Evolutionary conservation across 1,140 invertebrate species (phyloP).

Genomic region (Plectrocnemia conspersa): DNA sequence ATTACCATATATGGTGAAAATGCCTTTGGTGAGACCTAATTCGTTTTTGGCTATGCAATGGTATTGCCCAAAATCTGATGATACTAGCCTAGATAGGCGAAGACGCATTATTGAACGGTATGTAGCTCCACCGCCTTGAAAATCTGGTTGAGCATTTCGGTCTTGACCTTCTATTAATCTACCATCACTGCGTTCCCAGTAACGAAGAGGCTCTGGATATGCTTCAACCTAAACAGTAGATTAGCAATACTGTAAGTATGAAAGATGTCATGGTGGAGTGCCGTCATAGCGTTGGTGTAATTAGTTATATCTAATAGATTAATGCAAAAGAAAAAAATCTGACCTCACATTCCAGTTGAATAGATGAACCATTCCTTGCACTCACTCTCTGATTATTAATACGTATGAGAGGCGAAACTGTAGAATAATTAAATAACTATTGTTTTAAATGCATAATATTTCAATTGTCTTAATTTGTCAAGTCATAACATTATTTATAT

Average conservation of each 20-base stretch:
- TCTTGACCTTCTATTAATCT: conserved; percentile 64
- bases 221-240: conserved; percentile 73
- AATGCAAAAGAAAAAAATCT: conserved; percentile 23
- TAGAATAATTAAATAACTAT: background rate
- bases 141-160: conserved; percentile 55
- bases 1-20: conserved; percentile 31
- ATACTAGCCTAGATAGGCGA: conserved; percentile 63
- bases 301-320: background rate
- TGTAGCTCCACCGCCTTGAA: conserved; percentile 38
- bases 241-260: no score
- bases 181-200: conserved; percentile 80
- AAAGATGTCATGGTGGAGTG: no score
- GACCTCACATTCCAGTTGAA: conserved; percentile 73
- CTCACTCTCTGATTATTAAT: conserved; percentile 72
- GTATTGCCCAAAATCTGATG: conserved; percentile 67
- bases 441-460: conserved; percentile 2
- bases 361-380: conserved; percentile 62
- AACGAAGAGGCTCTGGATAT: conserved; percentile 77
- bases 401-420: conserved; percentile 39
- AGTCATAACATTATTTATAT: background rate
- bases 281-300: no score
- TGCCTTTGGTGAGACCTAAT: conserved; percentile 41
- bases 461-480: background rate
- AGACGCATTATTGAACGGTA: conserved; percentile 65
- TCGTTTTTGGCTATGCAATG: conserved; percentile 82